These are phyloP conservation scores for Salminus brasiliensis DNA, from an alignment of 2,113 vertebrate species.

Conservation along the genomic window DNA sequence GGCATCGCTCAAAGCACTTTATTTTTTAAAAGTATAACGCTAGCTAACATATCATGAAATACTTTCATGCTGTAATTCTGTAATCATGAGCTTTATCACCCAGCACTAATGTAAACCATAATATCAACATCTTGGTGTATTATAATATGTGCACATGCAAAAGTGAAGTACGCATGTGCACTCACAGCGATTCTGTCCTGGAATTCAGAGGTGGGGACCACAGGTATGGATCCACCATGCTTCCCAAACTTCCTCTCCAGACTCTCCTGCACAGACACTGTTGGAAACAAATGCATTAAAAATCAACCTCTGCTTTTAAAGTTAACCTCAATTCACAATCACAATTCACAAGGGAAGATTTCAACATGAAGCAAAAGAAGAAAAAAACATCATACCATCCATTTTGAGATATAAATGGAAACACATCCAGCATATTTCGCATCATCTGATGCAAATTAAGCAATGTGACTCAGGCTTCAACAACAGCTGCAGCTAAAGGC, in stretches of 20 bases:
- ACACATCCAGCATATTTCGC: not conserved
- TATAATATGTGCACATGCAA: not conserved
- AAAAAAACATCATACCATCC: not conserved
- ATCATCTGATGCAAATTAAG: not conserved
- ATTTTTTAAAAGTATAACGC: too few species aligned
- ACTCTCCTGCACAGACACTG: slow-evolving; percentile 97
- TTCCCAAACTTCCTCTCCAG: slow-evolving; percentile 97
- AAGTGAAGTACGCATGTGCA: slow-evolving; percentile 33
- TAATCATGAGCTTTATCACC: too few species aligned
- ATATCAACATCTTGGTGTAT: not conserved
- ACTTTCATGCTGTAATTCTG: too few species aligned
- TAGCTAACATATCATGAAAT: too few species aligned
- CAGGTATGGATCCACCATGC: slow-evolving; percentile 87
- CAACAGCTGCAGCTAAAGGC: not conserved
- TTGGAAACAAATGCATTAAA: not conserved
- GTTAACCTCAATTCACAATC: not conserved
- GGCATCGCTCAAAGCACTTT: too few species aligned
- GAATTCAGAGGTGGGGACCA: slow-evolving; percentile 93
- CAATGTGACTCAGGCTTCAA: not conserved
- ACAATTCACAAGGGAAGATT: not conserved
- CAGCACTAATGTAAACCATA: not conserved
- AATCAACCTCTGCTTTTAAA: not conserved
- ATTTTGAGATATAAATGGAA: not conserved
- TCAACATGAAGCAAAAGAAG: not conserved
- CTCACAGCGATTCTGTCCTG: slow-evolving; percentile 91